Conservation (phyloP, 2,797 vertebrate genomes). For the Pangasius mekongensis region DNA sequence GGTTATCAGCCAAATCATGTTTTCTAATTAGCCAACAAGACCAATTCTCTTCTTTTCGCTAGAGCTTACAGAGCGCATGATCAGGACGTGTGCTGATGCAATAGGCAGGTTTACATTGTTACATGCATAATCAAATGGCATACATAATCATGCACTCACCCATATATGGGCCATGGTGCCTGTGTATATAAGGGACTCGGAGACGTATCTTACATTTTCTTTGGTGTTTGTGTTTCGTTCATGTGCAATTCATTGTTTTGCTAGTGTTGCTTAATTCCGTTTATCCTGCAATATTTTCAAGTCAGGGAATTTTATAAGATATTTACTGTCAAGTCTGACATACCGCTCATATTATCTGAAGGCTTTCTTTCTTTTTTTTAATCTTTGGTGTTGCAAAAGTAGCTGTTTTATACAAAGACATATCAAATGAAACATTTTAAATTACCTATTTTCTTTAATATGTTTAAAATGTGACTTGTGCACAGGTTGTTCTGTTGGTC, state of each 20-base stretch:
- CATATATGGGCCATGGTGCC: slow-evolving; percentile 21
- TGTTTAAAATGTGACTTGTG: slow-evolving; percentile 27
- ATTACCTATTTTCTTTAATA: slow-evolving; percentile 14
- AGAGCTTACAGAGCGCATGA: background rate
- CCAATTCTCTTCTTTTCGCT: background rate
- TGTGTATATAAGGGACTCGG: slow-evolving; percentile 39
- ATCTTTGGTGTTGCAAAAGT: slow-evolving; percentile 18
- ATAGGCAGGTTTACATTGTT: slow-evolving; percentile 29
- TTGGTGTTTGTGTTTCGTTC: slow-evolving; percentile 39
- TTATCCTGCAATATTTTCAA: slow-evolving; percentile 43
- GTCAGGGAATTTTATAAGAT: slow-evolving; percentile 53
- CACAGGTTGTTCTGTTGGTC: slow-evolving; percentile 13
- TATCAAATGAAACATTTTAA: slow-evolving; percentile 29
- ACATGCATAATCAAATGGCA: background rate
- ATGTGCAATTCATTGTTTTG: slow-evolving; percentile 44
- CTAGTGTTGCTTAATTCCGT: slow-evolving; percentile 39
- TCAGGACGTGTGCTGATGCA: slow-evolving; percentile 7
- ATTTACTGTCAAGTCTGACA: slow-evolving; percentile 21
- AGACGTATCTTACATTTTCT: slow-evolving; percentile 43
- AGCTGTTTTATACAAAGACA: slow-evolving; percentile 42
- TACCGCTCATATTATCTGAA: background rate
- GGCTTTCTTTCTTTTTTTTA: slow-evolving; percentile 11
- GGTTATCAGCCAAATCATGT: background rate
- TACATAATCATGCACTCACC: slow-evolving; percentile 20
- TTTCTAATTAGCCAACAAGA: background rate